These are phyloP conservation scores for Plecturocebus donacophilus DNA, from an alignment of 2,113 vertebrate genomes.

Conservation along the genomic window DNA sequence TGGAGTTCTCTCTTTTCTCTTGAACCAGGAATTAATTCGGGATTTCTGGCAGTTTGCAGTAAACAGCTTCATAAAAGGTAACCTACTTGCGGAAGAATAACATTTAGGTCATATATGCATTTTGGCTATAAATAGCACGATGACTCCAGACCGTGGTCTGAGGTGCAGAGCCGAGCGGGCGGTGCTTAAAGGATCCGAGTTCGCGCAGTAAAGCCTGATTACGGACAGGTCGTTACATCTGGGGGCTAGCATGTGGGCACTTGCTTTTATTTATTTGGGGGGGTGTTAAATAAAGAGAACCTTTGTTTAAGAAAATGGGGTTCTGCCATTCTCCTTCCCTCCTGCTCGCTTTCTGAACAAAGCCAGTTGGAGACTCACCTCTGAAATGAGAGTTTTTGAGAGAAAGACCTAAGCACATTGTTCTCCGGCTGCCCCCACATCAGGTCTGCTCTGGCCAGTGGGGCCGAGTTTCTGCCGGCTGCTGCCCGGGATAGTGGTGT, in stretches of 20 bases:
- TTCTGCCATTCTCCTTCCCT: neutral
- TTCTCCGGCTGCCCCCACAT: neutral
- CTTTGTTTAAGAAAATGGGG: neutral
- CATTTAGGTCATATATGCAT: neutral
- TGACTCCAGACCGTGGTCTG: neutral
- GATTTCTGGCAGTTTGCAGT: neutral
- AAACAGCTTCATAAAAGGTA: neutral
- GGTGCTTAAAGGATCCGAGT: constrained; percentile 32
- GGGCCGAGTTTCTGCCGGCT: constrained; percentile 19
- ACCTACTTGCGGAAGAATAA: neutral
- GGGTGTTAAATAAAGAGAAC: constrained; percentile 30
- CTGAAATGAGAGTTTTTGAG: neutral
- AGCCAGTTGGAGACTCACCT: neutral
- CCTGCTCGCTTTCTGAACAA: constrained; percentile 4
- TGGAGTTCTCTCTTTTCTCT: neutral
- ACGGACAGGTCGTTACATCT: constrained; percentile 20
- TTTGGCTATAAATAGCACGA: neutral
- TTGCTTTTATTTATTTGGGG: constrained; percentile 8
- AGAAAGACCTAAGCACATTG: fast-evolving
- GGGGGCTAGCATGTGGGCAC: constrained; percentile 30
- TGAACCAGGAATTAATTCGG: neutral
- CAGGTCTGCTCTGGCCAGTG: constrained; percentile 46
- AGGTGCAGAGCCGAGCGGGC: constrained; percentile 36
- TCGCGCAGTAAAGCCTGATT: constrained; percentile 52
- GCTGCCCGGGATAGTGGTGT: constrained; percentile 61